These are phyloP conservation scores for Lota lota DNA, from an alignment of 2,113 vertebrate genomes.

Conservation along the genomic window DNA sequence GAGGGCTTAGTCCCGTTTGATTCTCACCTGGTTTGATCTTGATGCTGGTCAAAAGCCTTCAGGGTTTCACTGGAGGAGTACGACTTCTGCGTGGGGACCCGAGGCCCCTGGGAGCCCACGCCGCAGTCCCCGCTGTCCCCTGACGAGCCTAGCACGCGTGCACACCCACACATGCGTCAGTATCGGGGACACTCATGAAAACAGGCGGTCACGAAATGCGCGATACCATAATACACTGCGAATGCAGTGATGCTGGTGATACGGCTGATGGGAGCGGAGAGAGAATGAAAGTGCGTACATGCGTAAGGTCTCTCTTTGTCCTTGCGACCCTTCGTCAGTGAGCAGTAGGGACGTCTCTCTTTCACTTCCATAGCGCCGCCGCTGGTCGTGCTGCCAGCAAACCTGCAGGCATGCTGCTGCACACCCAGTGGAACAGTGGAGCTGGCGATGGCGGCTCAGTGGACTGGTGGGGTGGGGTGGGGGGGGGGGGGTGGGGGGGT, in stretches of 20 bases:
- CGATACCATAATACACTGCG: not conserved
- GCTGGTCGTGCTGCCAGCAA: conserved; percentile 35
- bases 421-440: conserved; percentile 21
- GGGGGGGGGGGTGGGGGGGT: not conserved
- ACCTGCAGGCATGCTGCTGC: conserved; percentile 65
- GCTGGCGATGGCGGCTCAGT: not conserved
- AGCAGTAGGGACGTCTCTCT: conserved; percentile 95
- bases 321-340: conserved; percentile 89
- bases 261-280: not conserved
- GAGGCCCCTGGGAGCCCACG: conserved; percentile 49
- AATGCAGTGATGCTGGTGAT: not conserved
- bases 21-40: conserved; percentile 78
- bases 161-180: not conserved
- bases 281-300: conserved; percentile 43
- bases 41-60: conserved; percentile 97
- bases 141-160: conserved; percentile 70
- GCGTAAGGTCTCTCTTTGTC: conserved; percentile 88
- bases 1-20: not conserved
- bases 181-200: not conserved
- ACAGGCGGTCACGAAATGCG: not conserved
- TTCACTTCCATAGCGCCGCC: conserved; percentile 99
- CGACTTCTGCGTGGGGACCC: conserved; percentile 96
- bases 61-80: conserved; percentile 97
- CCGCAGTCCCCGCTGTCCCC: conserved; percentile 86
- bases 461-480: not conserved